A percentile compares a stretch with the other conserved stretches of the same genome.
Conservation (phyloP, 2,113 vertebrate species). For the Numida meleagris region DNA sequence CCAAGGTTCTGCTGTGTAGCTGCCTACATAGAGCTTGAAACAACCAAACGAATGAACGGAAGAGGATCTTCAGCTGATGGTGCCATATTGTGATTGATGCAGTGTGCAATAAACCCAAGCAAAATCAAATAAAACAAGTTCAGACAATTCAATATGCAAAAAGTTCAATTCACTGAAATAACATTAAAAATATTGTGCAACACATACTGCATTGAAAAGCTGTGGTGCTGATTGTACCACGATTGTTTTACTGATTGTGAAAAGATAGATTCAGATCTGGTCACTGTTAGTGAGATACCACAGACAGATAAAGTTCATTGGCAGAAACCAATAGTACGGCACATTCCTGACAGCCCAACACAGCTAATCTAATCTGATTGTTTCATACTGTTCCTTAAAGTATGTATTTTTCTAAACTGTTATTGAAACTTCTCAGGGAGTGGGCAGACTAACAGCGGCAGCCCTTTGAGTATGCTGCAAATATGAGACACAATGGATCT, state of each 20-base stretch:
- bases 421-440: neutral
- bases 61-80: neutral
- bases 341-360: neutral
- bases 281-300: neutral
- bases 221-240: neutral
- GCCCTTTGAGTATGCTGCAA: neutral
- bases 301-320: neutral
- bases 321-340: neutral
- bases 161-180: neutral
- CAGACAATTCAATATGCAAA: neutral
- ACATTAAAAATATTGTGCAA: neutral
- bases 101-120: neutral
- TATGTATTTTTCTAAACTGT: neutral
- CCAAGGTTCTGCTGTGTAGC: neutral
- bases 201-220: neutral
- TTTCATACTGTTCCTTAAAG: neutral
- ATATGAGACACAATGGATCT: neutral
- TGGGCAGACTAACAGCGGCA: neutral
- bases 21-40: neutral
- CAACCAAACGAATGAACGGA: neutral
- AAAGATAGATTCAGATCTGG: neutral
- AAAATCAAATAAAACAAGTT: neutral
- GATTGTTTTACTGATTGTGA: neutral
- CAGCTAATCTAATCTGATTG: neutral
- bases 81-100: neutral